phyloP scores from a whole-genome alignment of 2,888 invertebrate genomes.

The Microdon myrmicae region DNA sequence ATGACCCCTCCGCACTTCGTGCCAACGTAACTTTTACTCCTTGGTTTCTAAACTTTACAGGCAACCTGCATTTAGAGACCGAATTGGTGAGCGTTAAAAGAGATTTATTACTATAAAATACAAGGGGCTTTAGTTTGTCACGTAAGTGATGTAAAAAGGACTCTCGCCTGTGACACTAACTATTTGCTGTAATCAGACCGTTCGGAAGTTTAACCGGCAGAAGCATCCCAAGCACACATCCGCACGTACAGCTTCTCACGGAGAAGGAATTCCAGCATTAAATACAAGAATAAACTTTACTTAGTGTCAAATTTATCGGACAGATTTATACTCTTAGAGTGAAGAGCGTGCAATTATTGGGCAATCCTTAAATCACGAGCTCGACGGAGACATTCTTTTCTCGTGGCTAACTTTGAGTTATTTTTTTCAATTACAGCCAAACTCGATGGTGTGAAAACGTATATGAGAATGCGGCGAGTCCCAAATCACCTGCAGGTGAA shows the following conservation, averaged over 20 bases:
- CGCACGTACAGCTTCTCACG: too few species aligned
- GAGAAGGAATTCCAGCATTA: too few species aligned
- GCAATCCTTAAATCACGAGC: conserved; percentile 11
- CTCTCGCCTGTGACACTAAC: conserved; percentile 22
- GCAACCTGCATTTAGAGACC: neutral
- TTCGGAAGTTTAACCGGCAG: neutral
- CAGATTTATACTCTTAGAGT: conserved; percentile 24
- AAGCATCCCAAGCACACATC: neutral
- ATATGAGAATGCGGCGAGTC: conserved; percentile 96
- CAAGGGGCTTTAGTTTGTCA: conserved; percentile 45
- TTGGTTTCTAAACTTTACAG: conserved; percentile 16
- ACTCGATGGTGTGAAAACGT: conserved; percentile 97
- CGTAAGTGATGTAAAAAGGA: conserved; percentile 32
- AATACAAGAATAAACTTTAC: too few species aligned
- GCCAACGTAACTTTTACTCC: conserved; percentile 30
- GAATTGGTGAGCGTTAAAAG: neutral
- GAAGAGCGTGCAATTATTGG: conserved; percentile 26
- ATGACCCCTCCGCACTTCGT: conserved; percentile 24
- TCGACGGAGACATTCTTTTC: conserved; percentile 2
- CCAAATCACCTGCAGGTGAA: conserved; percentile 95
- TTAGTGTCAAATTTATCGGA: conserved; percentile 22
- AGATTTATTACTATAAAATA: conserved; percentile 40
- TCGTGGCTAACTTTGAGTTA: too few species aligned
- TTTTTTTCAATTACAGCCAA: conserved; percentile 85
- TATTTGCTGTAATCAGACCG: conserved; percentile 39